These are phyloP conservation scores for Barnardius zonarius DNA, from an alignment of 2,113 vertebrate genomes.

Conservation along the genomic window DNA sequence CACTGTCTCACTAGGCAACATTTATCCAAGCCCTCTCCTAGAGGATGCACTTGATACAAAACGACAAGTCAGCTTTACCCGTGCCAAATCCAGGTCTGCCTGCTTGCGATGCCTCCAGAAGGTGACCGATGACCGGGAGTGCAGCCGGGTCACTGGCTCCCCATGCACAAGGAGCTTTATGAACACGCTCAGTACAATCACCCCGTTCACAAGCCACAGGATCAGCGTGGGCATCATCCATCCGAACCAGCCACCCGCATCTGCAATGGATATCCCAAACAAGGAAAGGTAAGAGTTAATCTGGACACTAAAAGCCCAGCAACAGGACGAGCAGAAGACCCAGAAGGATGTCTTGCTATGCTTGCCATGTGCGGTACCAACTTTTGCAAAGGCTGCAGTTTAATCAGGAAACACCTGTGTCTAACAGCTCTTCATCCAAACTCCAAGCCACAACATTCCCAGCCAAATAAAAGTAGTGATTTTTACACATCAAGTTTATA, in stretches of 20 bases:
- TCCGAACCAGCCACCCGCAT: conserved; percentile 84
- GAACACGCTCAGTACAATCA: conserved; percentile 92
- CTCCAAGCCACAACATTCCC: neutral
- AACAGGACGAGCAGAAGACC: neutral
- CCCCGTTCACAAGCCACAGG: conserved; percentile 90
- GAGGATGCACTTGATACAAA: neutral
- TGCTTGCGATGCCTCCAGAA: conserved; percentile 98
- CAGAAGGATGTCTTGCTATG: neutral
- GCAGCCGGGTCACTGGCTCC: conserved; percentile 90
- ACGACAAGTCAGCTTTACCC: conserved; percentile 66
- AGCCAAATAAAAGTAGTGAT: neutral
- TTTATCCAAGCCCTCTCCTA: neutral
- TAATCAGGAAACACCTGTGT: neutral
- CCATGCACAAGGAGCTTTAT: conserved; percentile 91
- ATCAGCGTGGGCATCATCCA: conserved; percentile 93
- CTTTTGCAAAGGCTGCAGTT: neutral
- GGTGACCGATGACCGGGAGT: conserved; percentile 88
- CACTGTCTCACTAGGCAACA: neutral
- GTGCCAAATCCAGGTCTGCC: conserved; percentile 88
- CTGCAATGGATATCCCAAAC: neutral
- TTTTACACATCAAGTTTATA: neutral
- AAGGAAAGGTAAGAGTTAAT: neutral
- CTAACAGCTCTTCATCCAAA: neutral
- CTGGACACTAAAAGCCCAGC: neutral
- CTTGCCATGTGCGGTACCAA: neutral